Evolutionary conservation across 92 coral and sea anemone genomes (phyloP).

Genomic region (Virgularia gustaviana): DNA sequence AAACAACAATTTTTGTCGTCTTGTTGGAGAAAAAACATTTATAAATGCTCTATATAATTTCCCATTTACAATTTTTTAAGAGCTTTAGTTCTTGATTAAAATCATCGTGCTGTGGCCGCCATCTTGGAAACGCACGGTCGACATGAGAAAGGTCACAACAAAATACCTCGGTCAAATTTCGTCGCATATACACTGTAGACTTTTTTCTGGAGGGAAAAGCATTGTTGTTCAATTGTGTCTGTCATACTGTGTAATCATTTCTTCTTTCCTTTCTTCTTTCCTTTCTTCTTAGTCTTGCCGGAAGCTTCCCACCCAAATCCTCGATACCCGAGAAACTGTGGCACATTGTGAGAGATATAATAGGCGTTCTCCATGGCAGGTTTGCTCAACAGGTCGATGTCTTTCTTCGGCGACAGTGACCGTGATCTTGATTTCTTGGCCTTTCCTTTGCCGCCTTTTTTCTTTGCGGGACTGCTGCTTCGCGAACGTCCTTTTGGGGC

Average conservation of each 20-base stretch:
- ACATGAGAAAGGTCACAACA: too few relatives aligned
- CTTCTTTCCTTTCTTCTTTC: slow-evolving; percentile 59
- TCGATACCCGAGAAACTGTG: slow-evolving; percentile 72
- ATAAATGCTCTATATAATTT: too few relatives aligned
- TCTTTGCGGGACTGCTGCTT: slow-evolving; percentile 88
- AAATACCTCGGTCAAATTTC: too few relatives aligned
- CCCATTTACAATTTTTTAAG: too few relatives aligned
- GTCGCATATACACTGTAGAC: too few relatives aligned
- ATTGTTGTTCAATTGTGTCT: neutral
- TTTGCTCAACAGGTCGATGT: slow-evolving; percentile 74
- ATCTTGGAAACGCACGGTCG: too few relatives aligned
- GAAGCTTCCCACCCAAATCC: slow-evolving; percentile 84
- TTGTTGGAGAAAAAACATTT: too few relatives aligned
- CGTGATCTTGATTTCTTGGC: slow-evolving; percentile 80
- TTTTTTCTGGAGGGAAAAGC: neutral
- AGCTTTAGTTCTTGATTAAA: too few relatives aligned
- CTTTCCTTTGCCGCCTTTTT: slow-evolving; percentile 68
- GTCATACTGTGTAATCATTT: slow-evolving; percentile 47
- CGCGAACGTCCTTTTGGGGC: slow-evolving; percentile 53
- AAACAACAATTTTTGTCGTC: too few relatives aligned
- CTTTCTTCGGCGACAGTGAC: slow-evolving; percentile 54
- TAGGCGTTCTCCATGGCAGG: slow-evolving; percentile 98
- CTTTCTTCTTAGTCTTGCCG: slow-evolving; percentile 62
- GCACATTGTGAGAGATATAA: slow-evolving; percentile 87
- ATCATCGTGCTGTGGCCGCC: too few relatives aligned